Base-by-base conservation (phyloP, 2,888 invertebrate species). In the Callyntrura guangdongensis region DNA sequence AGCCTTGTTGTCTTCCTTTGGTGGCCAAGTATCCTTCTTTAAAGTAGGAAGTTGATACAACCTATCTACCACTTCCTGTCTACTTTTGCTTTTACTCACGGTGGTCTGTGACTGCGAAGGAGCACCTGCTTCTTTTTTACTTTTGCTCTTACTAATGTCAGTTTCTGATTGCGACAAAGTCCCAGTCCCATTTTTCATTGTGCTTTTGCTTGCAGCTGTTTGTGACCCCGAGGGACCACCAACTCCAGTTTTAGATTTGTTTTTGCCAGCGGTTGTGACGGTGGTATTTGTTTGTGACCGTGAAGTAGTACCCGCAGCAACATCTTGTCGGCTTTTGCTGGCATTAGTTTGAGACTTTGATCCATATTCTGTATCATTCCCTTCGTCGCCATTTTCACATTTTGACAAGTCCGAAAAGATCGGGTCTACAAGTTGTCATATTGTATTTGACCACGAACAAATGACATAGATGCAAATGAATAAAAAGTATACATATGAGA, bases 11-110 rank as follows among this genome's bases (percentile, higher is more conserved):
- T 72, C 47, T 56, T 20, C 59, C 45, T 36, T 69, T n/a, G 86
- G 56, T 6, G 90, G 90, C 86, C 86, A 90, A 1, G 12, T 12
- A 20, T 90, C 90, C 11, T 72, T 45, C 5, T 5, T 5, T 6
- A 45, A 0, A 1, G 14, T 72, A 6, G 72, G 72, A 36, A 17
- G 84, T 25, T 87, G 64, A 27, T 84, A 72, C 11, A 88, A 25
- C 59, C 84, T 59, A 3, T 79, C 84, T 0, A 88, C 67, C 17
- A 79, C 77, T 11, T 89, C 61, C 36, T 74, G 74, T 47, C 77
- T 61, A 12, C 17, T 69, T 25, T 85, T 61, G 25, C 53, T 17
- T 45, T 17, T 72, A 45, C 17, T 36, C 36, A 36, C 36, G 3
- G n/a, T n/a, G n/a, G n/a, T n/a, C 6, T 36, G 36, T 4, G 36